These are phyloP conservation scores for Pelecanus crispus DNA, from an alignment of 2,113 vertebrate species.

Conservation along the genomic window DNA sequence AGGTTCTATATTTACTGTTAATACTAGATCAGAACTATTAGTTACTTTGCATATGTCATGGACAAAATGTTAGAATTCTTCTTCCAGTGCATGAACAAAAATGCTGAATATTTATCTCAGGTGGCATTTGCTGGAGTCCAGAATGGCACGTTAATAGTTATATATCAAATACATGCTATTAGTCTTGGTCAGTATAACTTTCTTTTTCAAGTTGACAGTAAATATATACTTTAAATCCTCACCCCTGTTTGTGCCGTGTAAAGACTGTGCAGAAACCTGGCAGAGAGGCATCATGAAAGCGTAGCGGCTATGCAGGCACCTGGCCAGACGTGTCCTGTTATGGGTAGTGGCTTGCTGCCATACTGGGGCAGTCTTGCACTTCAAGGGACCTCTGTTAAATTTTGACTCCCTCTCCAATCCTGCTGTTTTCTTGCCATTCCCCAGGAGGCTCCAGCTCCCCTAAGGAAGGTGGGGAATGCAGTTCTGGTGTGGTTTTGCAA, in stretches of 20 bases:
- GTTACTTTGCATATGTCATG: conserved; percentile 73
- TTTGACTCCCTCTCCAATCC: background rate
- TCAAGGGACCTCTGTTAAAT: conserved; percentile 26
- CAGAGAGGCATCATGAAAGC: background rate
- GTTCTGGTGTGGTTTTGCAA: background rate
- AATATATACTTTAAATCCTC: conserved; percentile 74
- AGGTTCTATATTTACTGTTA: conserved; percentile 72
- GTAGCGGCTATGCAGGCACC: conserved; percentile 20
- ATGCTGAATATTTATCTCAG: conserved; percentile 72
- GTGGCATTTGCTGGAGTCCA: conserved; percentile 74
- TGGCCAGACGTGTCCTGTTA: conserved; percentile 30
- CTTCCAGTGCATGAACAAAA: conserved; percentile 69
- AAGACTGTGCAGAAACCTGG: conserved; percentile 32
- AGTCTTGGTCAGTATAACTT: conserved; percentile 47
- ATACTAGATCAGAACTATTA: conserved; percentile 63
- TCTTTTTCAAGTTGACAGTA: conserved; percentile 71
- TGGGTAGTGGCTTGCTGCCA: background rate
- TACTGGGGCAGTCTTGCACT: background rate
- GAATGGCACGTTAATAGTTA: conserved; percentile 66
- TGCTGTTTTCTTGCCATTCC: conserved; percentile 21
- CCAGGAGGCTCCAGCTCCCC: conserved; percentile 20
- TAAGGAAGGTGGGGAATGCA: background rate
- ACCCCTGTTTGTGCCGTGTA: conserved; percentile 50
- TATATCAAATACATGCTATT: conserved; percentile 64
- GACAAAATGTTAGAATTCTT: conserved; percentile 64